A percentile compares a stretch with the other conserved stretches of the same genome.
phyloP scores from a whole-genome alignment of 2,797 vertebrate genomes.

The Artibeus jamaicensis region DNA sequence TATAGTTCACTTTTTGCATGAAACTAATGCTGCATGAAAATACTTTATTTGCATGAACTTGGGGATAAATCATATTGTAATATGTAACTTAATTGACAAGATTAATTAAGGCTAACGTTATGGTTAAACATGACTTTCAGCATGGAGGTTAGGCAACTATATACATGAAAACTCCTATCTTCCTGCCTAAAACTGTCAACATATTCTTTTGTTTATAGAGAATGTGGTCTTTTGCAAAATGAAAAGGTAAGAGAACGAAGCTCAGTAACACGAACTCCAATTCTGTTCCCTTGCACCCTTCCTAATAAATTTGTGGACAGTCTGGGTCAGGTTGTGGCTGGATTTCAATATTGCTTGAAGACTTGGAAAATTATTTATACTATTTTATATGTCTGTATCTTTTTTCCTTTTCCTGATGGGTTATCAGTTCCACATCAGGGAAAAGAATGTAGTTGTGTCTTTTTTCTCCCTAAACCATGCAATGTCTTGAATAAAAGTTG shows the following conservation, averaged over 20 bases:
- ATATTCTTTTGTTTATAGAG: constrained; percentile 99
- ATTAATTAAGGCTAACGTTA: constrained; percentile 87
- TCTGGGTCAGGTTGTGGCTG: constrained; percentile 85
- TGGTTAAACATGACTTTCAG: constrained; percentile 92
- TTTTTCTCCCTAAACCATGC: constrained; percentile 24
- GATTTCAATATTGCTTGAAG: constrained; percentile 84
- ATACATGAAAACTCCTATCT: constrained; percentile 97
- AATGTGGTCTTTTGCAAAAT: constrained; percentile 99
- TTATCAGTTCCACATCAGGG: constrained; percentile 70
- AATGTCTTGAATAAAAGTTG: constrained; percentile 69
- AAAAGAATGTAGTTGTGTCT: constrained; percentile 67
- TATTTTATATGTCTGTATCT: constrained; percentile 67
- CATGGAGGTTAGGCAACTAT: constrained; percentile 99
- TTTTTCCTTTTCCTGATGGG: constrained; percentile 78
- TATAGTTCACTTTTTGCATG: constrained; percentile 89
- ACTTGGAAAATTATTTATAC: constrained; percentile 79
- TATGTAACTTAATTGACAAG: constrained; percentile 84
- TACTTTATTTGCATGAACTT: constrained; percentile 87
- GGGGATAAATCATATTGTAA: constrained; percentile 81
- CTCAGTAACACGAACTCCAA: constrained; percentile 97
- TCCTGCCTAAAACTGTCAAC: constrained; percentile 99
- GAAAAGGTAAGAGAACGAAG: constrained; percentile 99
- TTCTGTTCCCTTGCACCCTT: constrained; percentile 91
- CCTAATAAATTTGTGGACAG: constrained; percentile 84
- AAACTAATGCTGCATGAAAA: constrained; percentile 90